A percentile compares a stretch with the other conserved stretches of the same genome.
phyloP scores from a whole-genome alignment of 2,888 invertebrate genomes.

The Caenorhabditis plicata region DNA sequence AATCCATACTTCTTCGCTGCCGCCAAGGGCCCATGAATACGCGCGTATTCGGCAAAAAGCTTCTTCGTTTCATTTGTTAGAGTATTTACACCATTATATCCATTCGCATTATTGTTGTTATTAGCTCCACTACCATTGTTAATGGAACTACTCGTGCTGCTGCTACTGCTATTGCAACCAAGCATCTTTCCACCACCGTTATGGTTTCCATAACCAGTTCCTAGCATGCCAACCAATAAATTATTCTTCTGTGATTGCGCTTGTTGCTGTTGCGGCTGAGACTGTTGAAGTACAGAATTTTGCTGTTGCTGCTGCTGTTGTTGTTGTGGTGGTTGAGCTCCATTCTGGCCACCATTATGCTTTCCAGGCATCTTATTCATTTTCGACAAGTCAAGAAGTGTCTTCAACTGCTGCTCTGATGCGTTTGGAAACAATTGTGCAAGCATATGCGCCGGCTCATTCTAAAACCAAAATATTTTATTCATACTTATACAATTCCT shows the following conservation, averaged over 20 bases:
- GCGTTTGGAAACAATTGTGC: slow-evolving; percentile 34
- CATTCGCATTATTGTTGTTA: too few species aligned
- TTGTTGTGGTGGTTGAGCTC: neutral
- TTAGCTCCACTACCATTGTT: too few species aligned
- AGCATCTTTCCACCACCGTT: slow-evolving; percentile 34
- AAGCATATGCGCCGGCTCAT: slow-evolving; percentile 15
- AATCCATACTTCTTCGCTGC: slow-evolving; percentile 40
- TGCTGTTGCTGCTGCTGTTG: neutral
- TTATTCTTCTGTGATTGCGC: neutral
- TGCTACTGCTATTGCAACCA: too few species aligned
- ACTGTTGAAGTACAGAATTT: neutral
- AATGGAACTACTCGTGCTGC: too few species aligned
- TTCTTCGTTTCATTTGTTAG: slow-evolving; percentile 16
- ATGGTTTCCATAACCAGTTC: slow-evolving; percentile 4
- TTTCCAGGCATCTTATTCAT: slow-evolving; percentile 21
- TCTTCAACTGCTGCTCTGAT: slow-evolving; percentile 19
- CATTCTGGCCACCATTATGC: neutral
- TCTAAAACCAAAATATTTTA: slow-evolving; percentile 3
- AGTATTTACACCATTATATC: too few species aligned
- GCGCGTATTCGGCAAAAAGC: slow-evolving; percentile 30
- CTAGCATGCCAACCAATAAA: neutral
- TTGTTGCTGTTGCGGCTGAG: neutral
- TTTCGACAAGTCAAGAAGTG: slow-evolving; percentile 34
- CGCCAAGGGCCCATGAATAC: slow-evolving; percentile 36
- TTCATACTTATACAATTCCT: neutral